These are phyloP conservation scores for Eupeodes latifasciatus DNA, from an alignment of 2,888 invertebrate species.

Conservation along the genomic window DNA sequence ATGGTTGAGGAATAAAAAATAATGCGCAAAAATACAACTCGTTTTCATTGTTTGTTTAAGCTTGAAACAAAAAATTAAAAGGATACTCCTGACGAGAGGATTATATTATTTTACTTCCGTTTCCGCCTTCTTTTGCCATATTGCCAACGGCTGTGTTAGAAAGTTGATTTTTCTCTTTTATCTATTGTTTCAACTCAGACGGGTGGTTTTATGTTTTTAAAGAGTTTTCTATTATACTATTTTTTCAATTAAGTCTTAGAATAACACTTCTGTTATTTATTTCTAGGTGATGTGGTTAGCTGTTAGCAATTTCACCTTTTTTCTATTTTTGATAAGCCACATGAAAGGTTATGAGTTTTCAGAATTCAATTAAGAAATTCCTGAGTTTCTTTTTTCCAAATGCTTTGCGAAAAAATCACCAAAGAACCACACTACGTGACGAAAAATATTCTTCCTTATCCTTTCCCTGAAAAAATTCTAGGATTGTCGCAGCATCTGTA, in stretches of 20 bases:
- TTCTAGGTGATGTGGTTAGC: background rate
- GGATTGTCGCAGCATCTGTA: background rate
- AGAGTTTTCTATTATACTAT: background rate
- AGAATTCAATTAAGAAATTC: slow-evolving; percentile 21
- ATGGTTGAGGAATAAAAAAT: slow-evolving; percentile 24
- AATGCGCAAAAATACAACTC: slow-evolving; percentile 61
- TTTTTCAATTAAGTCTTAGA: no score
- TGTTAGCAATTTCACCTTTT: background rate
- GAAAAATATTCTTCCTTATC: background rate
- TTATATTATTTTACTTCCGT: slow-evolving; percentile 23
- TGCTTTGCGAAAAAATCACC: no score
- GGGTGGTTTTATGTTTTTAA: slow-evolving; percentile 29
- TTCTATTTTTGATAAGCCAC: background rate
- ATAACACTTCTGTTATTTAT: background rate
- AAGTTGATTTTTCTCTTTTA: slow-evolving; percentile 11
- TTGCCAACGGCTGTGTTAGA: slow-evolving; percentile 8
- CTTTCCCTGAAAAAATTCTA: background rate
- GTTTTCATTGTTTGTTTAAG: slow-evolving; percentile 33
- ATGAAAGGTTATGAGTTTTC: background rate
- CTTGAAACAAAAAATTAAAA: slow-evolving; percentile 12
- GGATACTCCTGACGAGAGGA: slow-evolving; percentile 17
- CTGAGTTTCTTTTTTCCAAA: background rate
- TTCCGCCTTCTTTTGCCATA: background rate
- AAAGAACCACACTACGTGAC: background rate
- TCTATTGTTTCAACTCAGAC: slow-evolving; percentile 12